Evolutionary conservation across 2,888 invertebrate genomes (phyloP), one percentile per base, ranked within the genome.

Genomic region (Minunthozetes semirufus): DNA sequence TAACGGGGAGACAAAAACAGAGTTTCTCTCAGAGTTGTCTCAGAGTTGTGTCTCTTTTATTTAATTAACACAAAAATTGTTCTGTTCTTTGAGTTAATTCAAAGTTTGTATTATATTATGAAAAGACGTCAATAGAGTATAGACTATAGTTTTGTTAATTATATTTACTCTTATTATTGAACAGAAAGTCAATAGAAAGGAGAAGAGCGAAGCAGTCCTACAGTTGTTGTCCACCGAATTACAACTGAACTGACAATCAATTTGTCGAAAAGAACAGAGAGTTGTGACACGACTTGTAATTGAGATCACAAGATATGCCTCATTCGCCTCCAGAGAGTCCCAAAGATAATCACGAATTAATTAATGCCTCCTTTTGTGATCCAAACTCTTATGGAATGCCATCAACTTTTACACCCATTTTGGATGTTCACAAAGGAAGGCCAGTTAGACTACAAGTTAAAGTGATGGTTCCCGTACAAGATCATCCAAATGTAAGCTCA

Each of bases 371-470:
- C 22, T 68, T 42, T 68, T 68, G 19, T 68, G 68, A 68, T 33
- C 33, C 38, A 42, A 68, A 68, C 50, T 19, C 19, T 2, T 19
- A 13, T 71, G 71, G 33, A 42, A 50, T 42, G 61, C 38, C 33
- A 73, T 29, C 48, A 29, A 19, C 42, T 53, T 48, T 19, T 48
- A 72, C 72, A 25, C 38, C 72, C 17, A 76, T 59, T 46, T 66
- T 81, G 48, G 92, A 92, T 84, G 91, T 92, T 81, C 92, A 92
- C 59, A 86, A 91, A 78, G 92, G 91, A 84, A 91, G 91, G 82
- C 91, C 92, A 50, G 90, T 92, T 80, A 91, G 92, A 85, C 90
- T 93, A 79, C 90, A 91, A 80, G 91, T 92, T 78, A 87, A 91
- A 80, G 92, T 92, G 75, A 89, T 91, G 77, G 92, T 93, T 75